phyloP scores from a whole-genome alignment of 2,797 vertebrate genomes.

The Arctocebus calabarensis region DNA sequence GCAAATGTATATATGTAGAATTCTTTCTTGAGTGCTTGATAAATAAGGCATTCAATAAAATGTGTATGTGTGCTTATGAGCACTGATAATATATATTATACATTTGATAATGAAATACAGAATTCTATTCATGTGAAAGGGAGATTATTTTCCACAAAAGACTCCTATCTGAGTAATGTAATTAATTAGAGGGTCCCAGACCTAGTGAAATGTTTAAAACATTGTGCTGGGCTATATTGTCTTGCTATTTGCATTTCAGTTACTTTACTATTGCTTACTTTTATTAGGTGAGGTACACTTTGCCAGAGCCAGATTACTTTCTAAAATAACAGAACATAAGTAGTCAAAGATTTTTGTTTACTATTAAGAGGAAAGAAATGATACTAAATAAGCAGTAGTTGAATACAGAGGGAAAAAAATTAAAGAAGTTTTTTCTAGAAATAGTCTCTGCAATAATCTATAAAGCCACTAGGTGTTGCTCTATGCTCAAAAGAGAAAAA shows the following conservation, averaged over 20 bases:
- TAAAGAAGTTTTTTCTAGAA: not conserved
- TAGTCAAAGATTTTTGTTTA: not conserved
- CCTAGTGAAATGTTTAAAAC: not conserved
- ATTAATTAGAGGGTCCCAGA: not conserved
- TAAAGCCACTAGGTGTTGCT: slow-evolving; percentile 88
- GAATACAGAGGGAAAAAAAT: not conserved
- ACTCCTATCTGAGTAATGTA: not conserved
- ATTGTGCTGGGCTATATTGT: not conserved
- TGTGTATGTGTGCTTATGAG: not conserved
- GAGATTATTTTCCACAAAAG: not conserved
- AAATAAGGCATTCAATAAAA: not conserved
- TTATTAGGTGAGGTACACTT: not conserved
- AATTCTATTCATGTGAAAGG: not conserved
- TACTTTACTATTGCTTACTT: not conserved
- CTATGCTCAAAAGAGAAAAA: slow-evolving; percentile 76
- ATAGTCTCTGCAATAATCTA: slow-evolving; percentile 73
- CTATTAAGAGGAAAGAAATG: slow-evolving; percentile 30
- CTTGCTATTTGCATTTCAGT: slow-evolving; percentile 21
- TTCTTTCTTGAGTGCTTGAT: not conserved
- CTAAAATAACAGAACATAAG: slow-evolving; percentile 21
- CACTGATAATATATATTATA: not conserved
- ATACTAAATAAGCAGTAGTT: not conserved
- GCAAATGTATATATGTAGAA: not conserved
- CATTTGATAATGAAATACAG: not conserved
- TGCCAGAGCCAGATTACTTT: not conserved